Conservation (phyloP, 2,888 invertebrate genomes). For the Nomada goodeniana region DNA sequence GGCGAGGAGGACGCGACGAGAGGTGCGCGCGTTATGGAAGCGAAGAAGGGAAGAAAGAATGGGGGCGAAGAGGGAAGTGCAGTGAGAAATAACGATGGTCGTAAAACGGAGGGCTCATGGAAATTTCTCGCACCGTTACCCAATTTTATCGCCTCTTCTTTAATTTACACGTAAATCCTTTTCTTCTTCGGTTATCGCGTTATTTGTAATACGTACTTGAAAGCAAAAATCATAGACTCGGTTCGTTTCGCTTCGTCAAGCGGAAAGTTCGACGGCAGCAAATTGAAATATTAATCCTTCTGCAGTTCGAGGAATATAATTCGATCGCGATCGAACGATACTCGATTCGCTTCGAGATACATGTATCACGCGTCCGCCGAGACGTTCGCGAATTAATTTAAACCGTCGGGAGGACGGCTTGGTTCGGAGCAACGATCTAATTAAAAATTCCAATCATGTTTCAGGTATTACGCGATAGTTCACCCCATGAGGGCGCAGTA, state of each 20-base stretch:
- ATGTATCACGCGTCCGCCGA: no score
- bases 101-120: conserved; percentile 12
- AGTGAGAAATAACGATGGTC: conserved; percentile 6
- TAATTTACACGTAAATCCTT: neutral
- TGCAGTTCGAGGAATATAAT: no score
- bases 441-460: conserved; percentile 63
- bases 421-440: conserved; percentile 3
- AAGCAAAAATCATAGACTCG: neutral
- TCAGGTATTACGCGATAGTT: conserved; percentile 89
- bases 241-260: no score
- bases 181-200: neutral
- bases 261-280: no score
- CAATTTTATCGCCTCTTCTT: neutral
- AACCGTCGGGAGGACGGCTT: no score
- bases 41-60: neutral
- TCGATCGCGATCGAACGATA: no score
- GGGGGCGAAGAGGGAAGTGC: neutral
- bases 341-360: no score
- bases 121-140: conserved; percentile 29
- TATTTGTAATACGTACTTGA: neutral
- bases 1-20: no score
- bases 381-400: no score
- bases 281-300: no score
- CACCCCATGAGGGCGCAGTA: conserved; percentile 90
- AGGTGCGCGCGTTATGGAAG: no score